These are phyloP conservation scores for Drosophila chauvacae DNA, from an alignment of 1,140 invertebrate species.

Conservation along the genomic window DNA sequence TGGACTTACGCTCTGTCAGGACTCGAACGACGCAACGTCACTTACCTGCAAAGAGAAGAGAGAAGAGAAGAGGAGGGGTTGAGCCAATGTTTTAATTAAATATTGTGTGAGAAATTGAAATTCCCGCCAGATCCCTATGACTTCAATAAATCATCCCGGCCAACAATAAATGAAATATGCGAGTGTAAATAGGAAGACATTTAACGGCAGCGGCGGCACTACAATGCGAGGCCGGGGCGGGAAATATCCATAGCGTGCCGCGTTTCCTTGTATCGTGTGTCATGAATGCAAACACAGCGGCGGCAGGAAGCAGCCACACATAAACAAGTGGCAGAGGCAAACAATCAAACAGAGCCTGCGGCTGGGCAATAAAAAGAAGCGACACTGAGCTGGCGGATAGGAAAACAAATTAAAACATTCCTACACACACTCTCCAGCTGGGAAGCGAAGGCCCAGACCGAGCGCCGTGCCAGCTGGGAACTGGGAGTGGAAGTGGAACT, in stretches of 20 bases:
- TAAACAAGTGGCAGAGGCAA: conserved; percentile 65
- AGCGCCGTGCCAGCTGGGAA: neutral
- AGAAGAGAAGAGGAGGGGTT: conserved; percentile 3
- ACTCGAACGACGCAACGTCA: conserved; percentile 32
- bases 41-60: conserved; percentile 67
- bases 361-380: conserved; percentile 78
- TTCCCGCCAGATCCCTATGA: conserved; percentile 67
- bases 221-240: conserved; percentile 54
- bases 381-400: conserved; percentile 69
- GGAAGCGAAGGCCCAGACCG: conserved; percentile 11
- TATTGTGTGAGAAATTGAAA: conserved; percentile 64
- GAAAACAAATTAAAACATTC: conserved; percentile 84
- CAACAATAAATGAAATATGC: conserved; percentile 70
- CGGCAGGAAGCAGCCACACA: conserved; percentile 40
- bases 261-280: conserved; percentile 71
- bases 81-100: conserved; percentile 75
- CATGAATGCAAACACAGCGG: conserved; percentile 72
- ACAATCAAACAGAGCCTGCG: conserved; percentile 78
- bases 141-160: conserved; percentile 80
- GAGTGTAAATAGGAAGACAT: conserved; percentile 54
- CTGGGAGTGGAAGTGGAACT: neutral
- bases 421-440: conserved; percentile 65
- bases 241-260: conserved; percentile 66
- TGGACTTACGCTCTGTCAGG: conserved; percentile 60
- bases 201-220: conserved; percentile 40